Conservation (phyloP, 2,797 vertebrate species). For the Erethizon dorsatum region DNA sequence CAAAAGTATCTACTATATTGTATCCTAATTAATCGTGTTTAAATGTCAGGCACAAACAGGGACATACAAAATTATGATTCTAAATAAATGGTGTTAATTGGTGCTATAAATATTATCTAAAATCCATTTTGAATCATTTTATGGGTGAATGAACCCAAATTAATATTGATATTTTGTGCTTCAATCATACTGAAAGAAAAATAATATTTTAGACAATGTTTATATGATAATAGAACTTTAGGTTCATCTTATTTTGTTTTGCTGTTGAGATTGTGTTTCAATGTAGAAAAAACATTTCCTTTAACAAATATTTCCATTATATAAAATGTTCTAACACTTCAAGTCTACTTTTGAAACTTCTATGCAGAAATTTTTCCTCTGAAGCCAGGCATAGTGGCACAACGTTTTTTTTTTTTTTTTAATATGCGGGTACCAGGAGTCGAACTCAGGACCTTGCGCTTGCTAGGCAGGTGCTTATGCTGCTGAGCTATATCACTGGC, state of each 20-base stretch:
- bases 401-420: not conserved
- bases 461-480: no score
- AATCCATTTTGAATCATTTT: constrained; percentile 78
- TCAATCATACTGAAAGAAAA: constrained; percentile 63
- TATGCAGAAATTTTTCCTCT: not conserved
- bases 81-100: not conserved
- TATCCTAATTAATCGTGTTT: constrained; percentile 18
- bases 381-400: not conserved
- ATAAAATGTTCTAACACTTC: not conserved
- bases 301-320: fast-evolving
- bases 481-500: no score
- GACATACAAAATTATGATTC: not conserved
- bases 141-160: constrained; percentile 76
- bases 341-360: not conserved
- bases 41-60: not conserved
- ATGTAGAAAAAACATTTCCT: not conserved
- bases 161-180: constrained; percentile 60
- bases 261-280: not conserved
- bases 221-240: not conserved
- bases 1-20: constrained; percentile 33
- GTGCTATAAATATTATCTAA: not conserved
- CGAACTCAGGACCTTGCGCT: no score
- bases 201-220: constrained; percentile 56
- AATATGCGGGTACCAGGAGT: no score
- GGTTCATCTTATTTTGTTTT: not conserved